A percentile compares a stretch with the other conserved stretches of the same genome.
These are phyloP conservation scores for Simalia tracyae DNA, from an alignment of 2,797 vertebrate species.

Conservation along the genomic window DNA sequence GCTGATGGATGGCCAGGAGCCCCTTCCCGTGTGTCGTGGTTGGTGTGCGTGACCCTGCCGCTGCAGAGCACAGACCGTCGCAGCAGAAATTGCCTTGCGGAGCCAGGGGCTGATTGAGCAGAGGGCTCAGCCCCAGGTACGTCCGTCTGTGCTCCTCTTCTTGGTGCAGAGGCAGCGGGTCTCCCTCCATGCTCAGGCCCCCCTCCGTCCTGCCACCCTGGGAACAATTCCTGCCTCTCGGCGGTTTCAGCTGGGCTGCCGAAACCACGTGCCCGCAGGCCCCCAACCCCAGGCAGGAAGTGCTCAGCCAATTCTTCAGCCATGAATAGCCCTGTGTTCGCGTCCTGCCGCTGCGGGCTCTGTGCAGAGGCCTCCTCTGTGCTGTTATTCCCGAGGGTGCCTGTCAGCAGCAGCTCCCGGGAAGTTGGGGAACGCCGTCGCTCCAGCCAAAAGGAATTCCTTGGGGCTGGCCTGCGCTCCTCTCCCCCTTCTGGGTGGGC, in stretches of 20 bases:
- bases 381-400: background rate
- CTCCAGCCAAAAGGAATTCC: slow-evolving; percentile 23
- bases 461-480: slow-evolving; percentile 29
- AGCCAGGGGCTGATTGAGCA: background rate
- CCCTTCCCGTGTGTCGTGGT: rapidly evolving
- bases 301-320: slow-evolving; percentile 11
- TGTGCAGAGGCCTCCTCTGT: too few relatives aligned
- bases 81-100: background rate
- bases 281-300: background rate
- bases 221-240: background rate
- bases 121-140: background rate
- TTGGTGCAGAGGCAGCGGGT: background rate
- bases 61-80: rapidly evolving
- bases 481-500: background rate
- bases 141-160: background rate
- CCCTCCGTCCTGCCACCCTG: background rate
- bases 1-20: too few relatives aligned
- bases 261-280: slow-evolving; percentile 13
- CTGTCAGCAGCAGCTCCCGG: background rate
- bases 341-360: background rate
- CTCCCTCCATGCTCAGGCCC: slow-evolving; percentile 21
- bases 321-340: background rate
- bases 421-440: slow-evolving; percentile 22
- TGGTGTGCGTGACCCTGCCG: background rate
- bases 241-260: background rate